Base-by-base conservation (phyloP, 2,113 vertebrate species). In the Melanotaenia duboulayi region DNA sequence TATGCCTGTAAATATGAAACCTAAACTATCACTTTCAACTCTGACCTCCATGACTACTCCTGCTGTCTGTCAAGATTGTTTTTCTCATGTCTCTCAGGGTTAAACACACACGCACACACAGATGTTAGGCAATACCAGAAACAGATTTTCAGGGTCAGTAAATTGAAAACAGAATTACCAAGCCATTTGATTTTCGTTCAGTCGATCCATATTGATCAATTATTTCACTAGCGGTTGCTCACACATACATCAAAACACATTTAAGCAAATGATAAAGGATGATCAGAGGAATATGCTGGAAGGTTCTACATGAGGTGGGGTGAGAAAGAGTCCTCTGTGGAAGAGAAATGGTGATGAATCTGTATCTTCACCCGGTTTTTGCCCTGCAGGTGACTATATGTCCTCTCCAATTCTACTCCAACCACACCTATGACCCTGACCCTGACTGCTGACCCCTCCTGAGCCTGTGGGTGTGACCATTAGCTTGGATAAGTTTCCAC, bases 141-240 rank as follows among this genome's bases (percentile, higher is more conserved):
- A 78, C 60, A 32, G 44, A 77, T 68, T 71, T 64, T 60, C 7
- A 58, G 24, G 12, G 19, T 68, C 56, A 52, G 16, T 44, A 70
- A 78, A 82, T 83, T 69, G 32, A 52, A 85, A 84, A 24, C 74
- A 65, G 63, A 68, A 51, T 67, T 20, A 22, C 16, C 51, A 14
- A 62, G 14, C 51, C 48, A 35, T 60, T 9, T 59, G 3, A 51
- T 60, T 7, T 62, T 2, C 13, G 2, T 28, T 46, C 5, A 17
- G 32, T n/a, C 52, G 1, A 24, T 56, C 11, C 16, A 16, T 42
- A 19, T 10, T 13, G 52, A 57, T 65, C 40, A 25, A 14, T 39
- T 39, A 59, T 74, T 71, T 23, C 44, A 63, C 22, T 35, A 23
- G 13, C 11, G 46, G 37, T 28, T 46, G 0, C 6, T 69, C 6